A percentile compares a stretch with the other conserved stretches of the same genome.
Conservation (phyloP, 2,888 invertebrate species). For the Sinohyriopsis cumingii region DNA sequence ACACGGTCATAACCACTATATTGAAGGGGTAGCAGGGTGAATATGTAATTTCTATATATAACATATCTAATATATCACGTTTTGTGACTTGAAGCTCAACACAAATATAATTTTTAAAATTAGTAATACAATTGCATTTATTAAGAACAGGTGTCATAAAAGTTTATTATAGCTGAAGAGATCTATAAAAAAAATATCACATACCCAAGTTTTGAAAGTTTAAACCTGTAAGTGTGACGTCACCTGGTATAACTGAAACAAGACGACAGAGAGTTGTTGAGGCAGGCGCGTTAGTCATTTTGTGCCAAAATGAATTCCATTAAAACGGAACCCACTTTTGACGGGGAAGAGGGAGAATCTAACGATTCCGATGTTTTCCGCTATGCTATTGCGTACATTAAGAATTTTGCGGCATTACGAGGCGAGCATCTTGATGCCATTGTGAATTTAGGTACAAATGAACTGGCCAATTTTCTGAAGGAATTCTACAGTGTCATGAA, state of each 20-base stretch:
- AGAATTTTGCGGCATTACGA: constrained; percentile 51
- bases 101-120: no score
- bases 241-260: constrained; percentile 47
- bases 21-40: neutral
- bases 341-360: constrained; percentile 26
- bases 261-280: constrained; percentile 40
- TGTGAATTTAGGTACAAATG: constrained; percentile 45
- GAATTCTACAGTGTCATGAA: constrained; percentile 56
- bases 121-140: no score
- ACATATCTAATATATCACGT: neutral
- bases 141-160: neutral
- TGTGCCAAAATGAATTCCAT: constrained; percentile 28
- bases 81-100: neutral
- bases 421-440: constrained; percentile 53
- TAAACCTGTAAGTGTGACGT: constrained; percentile 35
- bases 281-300: constrained; percentile 20
- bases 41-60: neutral
- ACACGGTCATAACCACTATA: constrained; percentile 10
- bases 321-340: constrained; percentile 39
- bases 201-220: constrained; percentile 14
- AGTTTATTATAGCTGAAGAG: no score
- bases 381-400: constrained; percentile 29
- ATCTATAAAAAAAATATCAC: constrained; percentile 3
- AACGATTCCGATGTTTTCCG: constrained; percentile 31
- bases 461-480: constrained; percentile 56